phyloP scores from a whole-genome alignment of 2,888 invertebrate species.

The Andrena praecox region DNA sequence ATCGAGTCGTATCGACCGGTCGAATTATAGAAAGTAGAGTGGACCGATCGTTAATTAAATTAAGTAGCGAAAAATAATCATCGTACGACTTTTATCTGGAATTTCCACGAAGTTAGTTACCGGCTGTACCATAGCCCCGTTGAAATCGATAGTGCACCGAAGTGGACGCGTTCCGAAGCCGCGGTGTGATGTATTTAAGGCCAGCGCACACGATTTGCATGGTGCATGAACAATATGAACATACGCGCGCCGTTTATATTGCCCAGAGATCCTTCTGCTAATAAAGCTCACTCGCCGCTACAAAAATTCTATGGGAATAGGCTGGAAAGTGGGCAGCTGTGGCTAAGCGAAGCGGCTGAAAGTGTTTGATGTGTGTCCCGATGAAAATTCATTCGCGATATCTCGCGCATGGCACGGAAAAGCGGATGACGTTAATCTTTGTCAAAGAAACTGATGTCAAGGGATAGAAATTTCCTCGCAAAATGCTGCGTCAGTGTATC shows the following conservation, averaged over 20 bases:
- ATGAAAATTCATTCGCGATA: neutral
- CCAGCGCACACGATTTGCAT: constrained; percentile 55
- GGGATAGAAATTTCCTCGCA: neutral
- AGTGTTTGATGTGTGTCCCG: neutral
- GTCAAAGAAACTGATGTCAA: neutral
- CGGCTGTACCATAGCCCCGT: constrained; percentile 9
- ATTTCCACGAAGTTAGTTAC: constrained; percentile 5
- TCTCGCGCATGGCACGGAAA: too few species aligned
- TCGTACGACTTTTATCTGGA: constrained; percentile 5
- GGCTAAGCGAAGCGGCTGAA: neutral
- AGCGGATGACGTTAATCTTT: neutral
- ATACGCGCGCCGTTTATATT: constrained; percentile 32
- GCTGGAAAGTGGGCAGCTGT: constrained; percentile 8
- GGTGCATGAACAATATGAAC: constrained; percentile 53
- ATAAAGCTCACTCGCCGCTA: constrained; percentile 15
- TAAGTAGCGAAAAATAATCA: neutral
- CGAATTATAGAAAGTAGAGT: neutral
- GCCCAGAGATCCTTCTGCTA: constrained; percentile 18
- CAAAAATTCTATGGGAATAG: neutral
- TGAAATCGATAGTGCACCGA: constrained; percentile 47
- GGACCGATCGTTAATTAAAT: neutral
- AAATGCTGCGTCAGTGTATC: neutral
- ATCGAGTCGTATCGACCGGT: neutral
- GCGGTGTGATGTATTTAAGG: constrained; percentile 50
- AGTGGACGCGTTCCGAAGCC: constrained; percentile 28